These are phyloP conservation scores for Campoplex capitator DNA, from an alignment of 2,888 invertebrate species.

Conservation along the genomic window DNA sequence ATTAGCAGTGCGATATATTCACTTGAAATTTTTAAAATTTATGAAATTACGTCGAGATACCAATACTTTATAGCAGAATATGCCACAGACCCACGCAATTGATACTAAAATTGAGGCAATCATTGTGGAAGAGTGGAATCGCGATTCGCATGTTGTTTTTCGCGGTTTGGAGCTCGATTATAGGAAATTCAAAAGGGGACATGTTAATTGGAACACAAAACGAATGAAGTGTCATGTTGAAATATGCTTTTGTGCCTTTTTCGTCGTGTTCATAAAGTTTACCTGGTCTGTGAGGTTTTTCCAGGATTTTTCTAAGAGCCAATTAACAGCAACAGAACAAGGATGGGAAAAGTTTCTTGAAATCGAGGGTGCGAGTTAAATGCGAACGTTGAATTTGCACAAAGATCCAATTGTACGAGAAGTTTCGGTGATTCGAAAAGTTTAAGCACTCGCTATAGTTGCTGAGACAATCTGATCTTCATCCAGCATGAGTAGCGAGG, in stretches of 20 bases:
- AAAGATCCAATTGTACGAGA: constrained; percentile 28
- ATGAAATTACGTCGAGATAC: background rate
- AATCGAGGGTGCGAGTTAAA: background rate
- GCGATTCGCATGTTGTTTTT: background rate
- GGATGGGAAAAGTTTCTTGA: background rate
- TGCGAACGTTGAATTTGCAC: constrained; percentile 2
- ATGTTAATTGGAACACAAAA: background rate
- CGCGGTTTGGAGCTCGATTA: background rate
- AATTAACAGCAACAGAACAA: background rate
- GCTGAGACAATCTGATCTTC: constrained; percentile 12
- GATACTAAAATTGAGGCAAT: background rate
- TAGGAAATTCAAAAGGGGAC: background rate
- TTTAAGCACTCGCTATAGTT: constrained; percentile 21
- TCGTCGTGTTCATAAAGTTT: background rate
- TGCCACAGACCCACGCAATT: background rate
- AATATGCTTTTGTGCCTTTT: background rate
- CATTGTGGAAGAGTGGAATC: background rate
- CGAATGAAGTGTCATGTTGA: background rate
- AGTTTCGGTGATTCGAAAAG: constrained; percentile 17
- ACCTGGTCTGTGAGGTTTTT: background rate
- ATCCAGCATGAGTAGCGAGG: background rate
- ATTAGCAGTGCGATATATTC: background rate
- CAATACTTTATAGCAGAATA: background rate
- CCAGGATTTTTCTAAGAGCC: background rate
- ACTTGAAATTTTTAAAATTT: background rate